phyloP scores from a whole-genome alignment of 2,888 invertebrate genomes.

The Drosophila trichaetosa region DNA sequence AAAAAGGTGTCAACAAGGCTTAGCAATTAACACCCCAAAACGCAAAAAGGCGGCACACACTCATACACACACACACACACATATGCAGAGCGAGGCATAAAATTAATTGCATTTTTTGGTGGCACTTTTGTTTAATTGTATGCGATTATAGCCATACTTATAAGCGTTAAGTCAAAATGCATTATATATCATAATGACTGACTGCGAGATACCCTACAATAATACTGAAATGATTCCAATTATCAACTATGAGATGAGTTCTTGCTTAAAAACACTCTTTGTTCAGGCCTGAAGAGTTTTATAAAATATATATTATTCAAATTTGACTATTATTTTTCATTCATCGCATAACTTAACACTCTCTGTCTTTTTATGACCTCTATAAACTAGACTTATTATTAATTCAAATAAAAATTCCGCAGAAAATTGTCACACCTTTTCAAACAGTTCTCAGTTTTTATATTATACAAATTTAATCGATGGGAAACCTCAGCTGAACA shows the following conservation, averaged over 20 bases:
- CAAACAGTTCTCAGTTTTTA: not conserved
- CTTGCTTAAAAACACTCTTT: not conserved
- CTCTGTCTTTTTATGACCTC: not conserved
- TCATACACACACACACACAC: not conserved
- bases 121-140: not conserved
- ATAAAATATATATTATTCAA: too few relatives aligned
- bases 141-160: conserved; percentile 22
- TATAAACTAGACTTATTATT: not conserved
- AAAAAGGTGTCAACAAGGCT: conserved; percentile 49
- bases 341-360: not conserved
- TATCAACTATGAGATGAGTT: not conserved
- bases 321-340: too few relatives aligned
- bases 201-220: not conserved
- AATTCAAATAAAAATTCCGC: not conserved
- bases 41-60: conserved; percentile 12
- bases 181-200: not conserved
- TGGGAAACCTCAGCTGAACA: conserved; percentile 1
- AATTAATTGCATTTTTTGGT: conserved; percentile 40
- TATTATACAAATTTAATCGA: not conserved
- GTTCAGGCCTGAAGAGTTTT: too few relatives aligned
- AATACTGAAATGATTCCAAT: not conserved
- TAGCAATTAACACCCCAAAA: conserved; percentile 53
- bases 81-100: not conserved
- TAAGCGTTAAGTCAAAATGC: conserved; percentile 1
- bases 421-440: not conserved